Base-by-base conservation (phyloP, 1,140 invertebrate species). In the Sinella curviseta region DNA sequence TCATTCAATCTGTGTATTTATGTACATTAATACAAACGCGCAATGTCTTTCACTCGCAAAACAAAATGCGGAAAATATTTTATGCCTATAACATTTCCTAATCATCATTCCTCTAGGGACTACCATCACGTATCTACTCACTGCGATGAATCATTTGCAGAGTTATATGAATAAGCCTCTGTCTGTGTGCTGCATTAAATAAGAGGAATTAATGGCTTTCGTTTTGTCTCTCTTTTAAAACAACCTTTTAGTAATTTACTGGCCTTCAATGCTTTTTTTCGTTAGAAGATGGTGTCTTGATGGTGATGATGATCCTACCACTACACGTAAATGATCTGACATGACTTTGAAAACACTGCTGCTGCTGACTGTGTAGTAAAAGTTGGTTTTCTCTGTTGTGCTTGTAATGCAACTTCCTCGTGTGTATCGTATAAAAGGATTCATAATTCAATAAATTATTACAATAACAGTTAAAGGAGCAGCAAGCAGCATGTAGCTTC, bases 391-490 rank as follows among this genome's bases (percentile, higher is more conserved):
- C n/a, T n/a, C n/a, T n/a, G n/a, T n/a, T n/a, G n/a, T n/a, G n/a
- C n/a, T n/a, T n/a, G n/a, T n/a, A n/a, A n/a, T n/a, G n/a, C n/a
- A n/a, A n/a, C n/a, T n/a, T n/a, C n/a, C n/a, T n/a, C n/a, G n/a
- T n/a, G n/a, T n/a, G n/a, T n/a, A n/a, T n/a, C n/a, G n/a, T n/a
- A n/a, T n/a, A n/a, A n/a, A n/a, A 48, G 39, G 20, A 48, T 8
- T 70, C 26, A 70, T 70, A 70, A 70, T 33, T 70, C 65, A 70
- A 70, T 31, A 33, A 70, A 3, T 30, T 70, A 70, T 70, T 70
- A 33, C 28, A 70, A 70, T 31, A 70, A 31, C 65, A 14, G 65
- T 70, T 70, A 70, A 33, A 70, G 31, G 65, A 70, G 65, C 31
- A 60, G 39, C 39, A 48, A 48, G 39, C 24, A 70, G 65, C 65